These are phyloP conservation scores for Dorcus hopei DNA, from an alignment of 2,888 invertebrate species.

Conservation along the genomic window DNA sequence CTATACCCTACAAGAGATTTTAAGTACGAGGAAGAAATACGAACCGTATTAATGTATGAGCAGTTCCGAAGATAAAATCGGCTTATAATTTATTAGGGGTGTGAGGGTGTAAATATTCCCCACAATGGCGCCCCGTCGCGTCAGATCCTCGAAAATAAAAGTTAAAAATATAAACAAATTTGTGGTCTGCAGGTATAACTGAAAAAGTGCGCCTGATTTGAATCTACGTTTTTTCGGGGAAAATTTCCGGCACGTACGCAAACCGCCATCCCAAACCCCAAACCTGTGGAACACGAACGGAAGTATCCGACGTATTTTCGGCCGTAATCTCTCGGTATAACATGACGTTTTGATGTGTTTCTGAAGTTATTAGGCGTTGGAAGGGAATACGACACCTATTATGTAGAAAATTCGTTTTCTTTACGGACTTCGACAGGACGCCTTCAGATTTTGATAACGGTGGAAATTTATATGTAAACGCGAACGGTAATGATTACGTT, in stretches of 20 bases:
- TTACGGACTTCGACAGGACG: conserved; percentile 11
- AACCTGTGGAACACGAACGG: neutral
- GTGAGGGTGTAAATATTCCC: conserved; percentile 48
- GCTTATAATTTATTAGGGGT: conserved; percentile 44
- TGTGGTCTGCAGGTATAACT: conserved; percentile 34
- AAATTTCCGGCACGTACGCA: conserved; percentile 6
- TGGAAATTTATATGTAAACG: conserved; percentile 5
- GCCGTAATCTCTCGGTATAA: conserved; percentile 35
- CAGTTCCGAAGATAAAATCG: conserved; percentile 35
- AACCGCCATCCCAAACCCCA: conserved; percentile 13
- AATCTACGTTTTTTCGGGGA: conserved; percentile 28
- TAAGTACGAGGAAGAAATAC: neutral
- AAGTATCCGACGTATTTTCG: neutral
- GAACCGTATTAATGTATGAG: neutral
- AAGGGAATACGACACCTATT: conserved; percentile 18
- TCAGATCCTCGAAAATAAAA: conserved; percentile 39
- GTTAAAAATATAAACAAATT: conserved; percentile 46
- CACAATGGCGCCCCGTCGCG: conserved; percentile 45
- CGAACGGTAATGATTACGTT: conserved; percentile 11
- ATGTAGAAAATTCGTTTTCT: conserved; percentile 21
- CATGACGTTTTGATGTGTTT: conserved; percentile 42
- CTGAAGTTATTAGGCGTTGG: conserved; percentile 38
- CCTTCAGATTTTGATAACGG: neutral
- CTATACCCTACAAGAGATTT: neutral
- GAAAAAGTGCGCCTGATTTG: conserved; percentile 38